phyloP scores from a whole-genome alignment of 2,888 invertebrate species.

The Pegoplata infirma region DNA sequence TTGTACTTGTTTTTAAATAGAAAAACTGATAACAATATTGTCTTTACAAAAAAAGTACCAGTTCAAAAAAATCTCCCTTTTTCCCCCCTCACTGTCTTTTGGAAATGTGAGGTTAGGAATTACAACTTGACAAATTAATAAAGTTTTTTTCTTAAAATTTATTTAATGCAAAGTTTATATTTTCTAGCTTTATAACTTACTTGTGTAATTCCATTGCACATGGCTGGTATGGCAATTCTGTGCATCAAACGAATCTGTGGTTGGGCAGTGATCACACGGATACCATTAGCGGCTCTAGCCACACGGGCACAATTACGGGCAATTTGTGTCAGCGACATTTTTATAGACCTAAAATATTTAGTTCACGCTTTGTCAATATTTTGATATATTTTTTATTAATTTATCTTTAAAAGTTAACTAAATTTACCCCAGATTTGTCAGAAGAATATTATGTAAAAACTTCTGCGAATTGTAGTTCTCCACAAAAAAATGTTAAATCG shows the following conservation, averaged over 20 bases:
- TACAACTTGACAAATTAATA: neutral
- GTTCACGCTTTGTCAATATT: neutral
- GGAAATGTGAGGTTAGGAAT: conserved; percentile 70
- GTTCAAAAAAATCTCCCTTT: no score
- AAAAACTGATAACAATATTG: conserved; percentile 38
- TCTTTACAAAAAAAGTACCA: neutral
- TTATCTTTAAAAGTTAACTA: conserved; percentile 63
- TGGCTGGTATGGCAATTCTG: conserved; percentile 70
- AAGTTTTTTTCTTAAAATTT: neutral
- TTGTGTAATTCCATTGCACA: conserved; percentile 67
- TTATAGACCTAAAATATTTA: conserved; percentile 25
- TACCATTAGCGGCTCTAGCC: conserved; percentile 68
- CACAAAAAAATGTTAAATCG: conserved; percentile 48
- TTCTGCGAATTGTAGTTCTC: conserved; percentile 67
- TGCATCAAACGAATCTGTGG: conserved; percentile 74
- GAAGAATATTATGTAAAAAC: conserved; percentile 75
- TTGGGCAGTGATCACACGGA: conserved; percentile 66
- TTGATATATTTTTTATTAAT: neutral
- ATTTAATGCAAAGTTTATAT: neutral
- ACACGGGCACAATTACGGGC: conserved; percentile 74
- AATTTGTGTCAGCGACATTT: conserved; percentile 76
- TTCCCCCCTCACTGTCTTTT: neutral
- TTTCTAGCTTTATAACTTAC: no score
- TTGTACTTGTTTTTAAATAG: neutral
- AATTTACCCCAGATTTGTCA: conserved; percentile 64